These are phyloP conservation scores for Hippocampus abdominalis DNA, from an alignment of 2,113 vertebrate species.

Conservation along the genomic window DNA sequence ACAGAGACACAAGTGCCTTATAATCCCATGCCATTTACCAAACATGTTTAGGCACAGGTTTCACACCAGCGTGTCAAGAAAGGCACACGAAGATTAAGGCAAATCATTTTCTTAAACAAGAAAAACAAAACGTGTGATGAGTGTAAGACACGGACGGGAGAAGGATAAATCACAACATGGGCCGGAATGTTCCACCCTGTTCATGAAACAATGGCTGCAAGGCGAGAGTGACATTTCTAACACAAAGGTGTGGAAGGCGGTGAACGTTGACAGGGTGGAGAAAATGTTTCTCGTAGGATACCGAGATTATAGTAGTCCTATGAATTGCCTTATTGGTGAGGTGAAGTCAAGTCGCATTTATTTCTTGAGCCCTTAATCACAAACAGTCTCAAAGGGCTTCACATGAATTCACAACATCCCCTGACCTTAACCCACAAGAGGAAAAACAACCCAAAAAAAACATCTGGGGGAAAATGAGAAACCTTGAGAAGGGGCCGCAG, in stretches of 20 bases:
- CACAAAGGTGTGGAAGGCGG: neutral
- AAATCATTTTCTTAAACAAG: neutral
- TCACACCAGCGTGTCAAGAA: neutral
- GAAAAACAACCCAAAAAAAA: too few species aligned
- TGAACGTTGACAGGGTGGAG: neutral
- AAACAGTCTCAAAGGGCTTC: too few species aligned
- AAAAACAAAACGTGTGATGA: neutral
- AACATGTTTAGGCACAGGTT: neutral
- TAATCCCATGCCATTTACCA: neutral
- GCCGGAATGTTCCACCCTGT: slow-evolving; percentile 24
- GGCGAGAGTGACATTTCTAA: slow-evolving; percentile 8
- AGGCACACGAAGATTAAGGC: neutral
- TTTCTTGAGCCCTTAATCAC: too few species aligned
- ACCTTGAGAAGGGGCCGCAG: too few species aligned
- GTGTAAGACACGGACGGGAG: slow-evolving; percentile 26
- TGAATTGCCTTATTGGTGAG: too few species aligned
- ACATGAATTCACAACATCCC: too few species aligned
- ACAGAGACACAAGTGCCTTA: neutral
- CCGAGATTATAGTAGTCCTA: too few species aligned
- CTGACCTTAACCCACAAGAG: too few species aligned
- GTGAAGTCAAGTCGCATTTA: too few species aligned
- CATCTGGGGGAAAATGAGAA: too few species aligned
- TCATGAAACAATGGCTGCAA: slow-evolving; percentile 24
- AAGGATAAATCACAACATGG: slow-evolving; percentile 13
- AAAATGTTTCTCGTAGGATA: too few species aligned